A percentile compares a stretch with the other conserved stretches of the same genome.
Conservation (phyloP, 2,113 vertebrate genomes). For the Pygathrix nemaeus region DNA sequence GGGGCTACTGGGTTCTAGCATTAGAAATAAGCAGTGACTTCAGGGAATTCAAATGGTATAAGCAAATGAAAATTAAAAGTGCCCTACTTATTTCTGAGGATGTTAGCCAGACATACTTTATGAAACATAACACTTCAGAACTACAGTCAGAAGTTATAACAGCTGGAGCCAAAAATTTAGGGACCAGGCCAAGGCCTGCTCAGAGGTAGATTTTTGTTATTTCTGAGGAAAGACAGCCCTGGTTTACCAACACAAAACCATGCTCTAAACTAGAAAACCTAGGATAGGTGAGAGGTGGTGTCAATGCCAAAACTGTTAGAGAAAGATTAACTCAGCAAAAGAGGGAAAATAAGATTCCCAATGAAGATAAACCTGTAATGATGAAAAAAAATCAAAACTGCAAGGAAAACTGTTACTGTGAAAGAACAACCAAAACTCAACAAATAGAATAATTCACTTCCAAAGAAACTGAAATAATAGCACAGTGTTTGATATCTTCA, state of each 20-base stretch:
- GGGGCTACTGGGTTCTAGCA: neutral
- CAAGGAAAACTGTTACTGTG: neutral
- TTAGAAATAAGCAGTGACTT: neutral
- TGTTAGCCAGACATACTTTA: neutral
- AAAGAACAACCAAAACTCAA: neutral
- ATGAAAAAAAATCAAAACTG: neutral
- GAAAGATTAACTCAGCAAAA: neutral
- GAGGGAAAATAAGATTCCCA: neutral
- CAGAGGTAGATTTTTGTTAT: neutral
- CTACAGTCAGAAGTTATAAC: neutral
- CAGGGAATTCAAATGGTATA: neutral
- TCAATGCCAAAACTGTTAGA: neutral
- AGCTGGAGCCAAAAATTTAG: neutral
- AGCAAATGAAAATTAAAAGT: neutral
- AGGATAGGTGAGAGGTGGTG: neutral
- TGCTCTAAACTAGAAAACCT: neutral
- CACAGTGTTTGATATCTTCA: neutral
- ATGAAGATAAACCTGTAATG: neutral
- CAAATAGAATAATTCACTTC: neutral
- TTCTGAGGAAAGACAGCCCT: neutral
- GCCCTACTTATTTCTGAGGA: neutral
- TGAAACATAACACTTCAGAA: neutral
- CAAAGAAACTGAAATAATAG: neutral
- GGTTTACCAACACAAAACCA: neutral
- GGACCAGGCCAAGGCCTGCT: neutral